A percentile compares a stretch with the other conserved stretches of the same genome.
Evolutionary conservation across 2,113 vertebrate species (phyloP).

Genomic region (Ceratotherium simum): DNA sequence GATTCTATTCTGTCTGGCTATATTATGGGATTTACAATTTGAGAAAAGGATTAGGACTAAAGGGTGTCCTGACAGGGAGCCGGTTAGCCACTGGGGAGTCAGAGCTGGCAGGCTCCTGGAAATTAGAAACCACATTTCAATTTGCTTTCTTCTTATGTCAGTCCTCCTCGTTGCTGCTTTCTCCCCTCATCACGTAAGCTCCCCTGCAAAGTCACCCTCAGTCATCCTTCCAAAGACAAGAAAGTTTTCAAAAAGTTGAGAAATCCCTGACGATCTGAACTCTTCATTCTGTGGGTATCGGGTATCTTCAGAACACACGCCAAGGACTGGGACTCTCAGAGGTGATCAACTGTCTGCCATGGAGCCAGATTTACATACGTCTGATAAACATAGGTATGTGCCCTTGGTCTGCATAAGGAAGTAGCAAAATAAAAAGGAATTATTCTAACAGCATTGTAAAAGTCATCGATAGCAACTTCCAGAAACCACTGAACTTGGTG

Average conservation of each 20-base stretch:
- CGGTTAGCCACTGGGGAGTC: not conserved
- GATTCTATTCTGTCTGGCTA: not conserved
- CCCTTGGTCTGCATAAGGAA: not conserved
- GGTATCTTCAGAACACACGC: not conserved
- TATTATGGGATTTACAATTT: not conserved
- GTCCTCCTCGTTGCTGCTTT: not conserved
- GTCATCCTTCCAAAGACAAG: not conserved
- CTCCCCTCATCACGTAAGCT: not conserved
- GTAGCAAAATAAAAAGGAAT: not conserved
- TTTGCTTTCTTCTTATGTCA: not conserved
- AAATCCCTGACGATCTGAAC: not conserved
- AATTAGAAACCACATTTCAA: not conserved
- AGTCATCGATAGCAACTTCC: not conserved
- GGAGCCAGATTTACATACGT: not conserved
- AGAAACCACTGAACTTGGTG: not conserved
- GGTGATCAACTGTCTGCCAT: not conserved
- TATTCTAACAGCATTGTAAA: not conserved
- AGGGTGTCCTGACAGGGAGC: not conserved
- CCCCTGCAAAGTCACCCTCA: not conserved
- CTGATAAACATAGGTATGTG: not conserved
- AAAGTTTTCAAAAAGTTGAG: not conserved
- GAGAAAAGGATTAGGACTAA: not conserved
- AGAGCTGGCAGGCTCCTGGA: not conserved
- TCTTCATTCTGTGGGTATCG: not conserved
- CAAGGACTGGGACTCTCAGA: not conserved